Conservation (phyloP, 1,140 invertebrate genomes). For the Drosophila pectinifera region DNA sequence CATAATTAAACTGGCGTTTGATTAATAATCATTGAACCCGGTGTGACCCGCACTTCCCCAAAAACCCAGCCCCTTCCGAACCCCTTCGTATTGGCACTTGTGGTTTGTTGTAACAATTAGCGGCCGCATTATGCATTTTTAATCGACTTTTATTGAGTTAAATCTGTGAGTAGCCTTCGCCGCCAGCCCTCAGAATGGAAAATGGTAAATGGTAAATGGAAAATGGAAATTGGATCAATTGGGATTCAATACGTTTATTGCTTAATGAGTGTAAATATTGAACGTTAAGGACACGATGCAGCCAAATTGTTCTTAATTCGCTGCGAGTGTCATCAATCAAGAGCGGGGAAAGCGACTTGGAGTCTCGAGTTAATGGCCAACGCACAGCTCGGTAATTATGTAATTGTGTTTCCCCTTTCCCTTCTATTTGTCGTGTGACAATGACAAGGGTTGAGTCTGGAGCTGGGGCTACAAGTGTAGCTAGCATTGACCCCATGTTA, state of each 20-base stretch:
- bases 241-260: constrained; percentile 47
- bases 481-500: constrained; percentile 22
- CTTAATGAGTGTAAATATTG: constrained; percentile 79
- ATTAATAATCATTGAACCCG: constrained; percentile 80
- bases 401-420: constrained; percentile 52
- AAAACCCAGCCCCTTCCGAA: constrained; percentile 38
- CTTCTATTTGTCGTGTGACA: constrained; percentile 33
- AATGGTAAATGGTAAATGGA: constrained; percentile 15
- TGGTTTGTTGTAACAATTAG: constrained; percentile 76
- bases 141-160: constrained; percentile 71
- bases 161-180: constrained; percentile 62
- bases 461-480: constrained; percentile 10
- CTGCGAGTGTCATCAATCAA: constrained; percentile 70
- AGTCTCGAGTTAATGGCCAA: constrained; percentile 70
- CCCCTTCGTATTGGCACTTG: constrained; percentile 33
- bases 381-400: constrained; percentile 75
- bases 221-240: constrained; percentile 64
- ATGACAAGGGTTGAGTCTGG: constrained; percentile 41
- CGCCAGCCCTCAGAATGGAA: constrained; percentile 33
- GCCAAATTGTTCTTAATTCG: constrained; percentile 43
- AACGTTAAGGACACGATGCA: constrained; percentile 54
- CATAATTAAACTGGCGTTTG: constrained; percentile 79
- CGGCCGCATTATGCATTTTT: constrained; percentile 63
- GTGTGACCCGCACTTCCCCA: constrained; percentile 61
- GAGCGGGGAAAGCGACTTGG: constrained; percentile 16